A percentile compares a stretch with the other conserved stretches of the same genome.
Conservation (phyloP, 2,797 vertebrate species). For the Bradypodion ventrale region DNA sequence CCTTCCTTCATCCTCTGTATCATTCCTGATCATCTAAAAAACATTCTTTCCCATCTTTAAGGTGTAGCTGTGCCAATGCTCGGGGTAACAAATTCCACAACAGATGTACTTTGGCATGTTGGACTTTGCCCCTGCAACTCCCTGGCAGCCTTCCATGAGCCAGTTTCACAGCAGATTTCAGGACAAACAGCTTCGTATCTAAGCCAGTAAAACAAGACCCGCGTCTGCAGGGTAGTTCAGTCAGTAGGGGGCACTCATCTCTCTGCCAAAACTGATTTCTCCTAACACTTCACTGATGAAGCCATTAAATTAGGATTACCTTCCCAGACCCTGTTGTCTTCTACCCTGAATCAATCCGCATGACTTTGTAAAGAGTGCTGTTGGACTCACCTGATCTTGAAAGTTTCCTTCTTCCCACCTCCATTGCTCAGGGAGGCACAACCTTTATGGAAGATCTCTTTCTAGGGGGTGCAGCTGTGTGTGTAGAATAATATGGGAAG, state of each 20-base stretch:
- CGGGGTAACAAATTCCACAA: background rate
- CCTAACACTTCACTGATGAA: background rate
- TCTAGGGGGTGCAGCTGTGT: background rate
- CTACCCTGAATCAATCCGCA: background rate
- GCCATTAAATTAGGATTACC: background rate
- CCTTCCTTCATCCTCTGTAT: background rate
- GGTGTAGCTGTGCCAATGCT: background rate
- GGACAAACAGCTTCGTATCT: conserved; percentile 27
- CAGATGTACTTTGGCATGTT: conserved; percentile 2
- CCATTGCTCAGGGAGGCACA: background rate
- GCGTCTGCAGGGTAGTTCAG: background rate
- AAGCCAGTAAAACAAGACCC: background rate
- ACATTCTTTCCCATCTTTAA: conserved; percentile 2
- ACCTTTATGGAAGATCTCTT: background rate
- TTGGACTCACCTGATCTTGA: no score
- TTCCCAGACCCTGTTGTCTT: background rate
- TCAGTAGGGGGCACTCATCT: conserved; percentile 9
- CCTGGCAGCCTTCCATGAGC: background rate
- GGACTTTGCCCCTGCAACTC: conserved; percentile 5
- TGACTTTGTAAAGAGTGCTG: background rate
- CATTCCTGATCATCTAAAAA: background rate
- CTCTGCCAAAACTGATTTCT: background rate
- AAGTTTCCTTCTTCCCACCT: background rate
- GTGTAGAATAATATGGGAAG: no score
- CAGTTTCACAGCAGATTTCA: conserved; percentile 2